Evolutionary conservation across 2,113 vertebrate genomes (phyloP).

Genomic region (human): GRCh38 chr7:91689001-91689500

Average conservation of each 20-base stretch:
- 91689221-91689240: not conserved
- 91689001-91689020: not conserved
- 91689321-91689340: not conserved
- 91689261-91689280: not conserved
- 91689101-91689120: not conserved
- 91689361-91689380: not conserved
- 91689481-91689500: too few species aligned
- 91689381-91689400: not conserved
- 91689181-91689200: not conserved
- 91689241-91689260: not conserved
- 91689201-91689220: not conserved
- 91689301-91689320: not conserved
- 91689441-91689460: too few species aligned
- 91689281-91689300: not conserved
- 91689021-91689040: not conserved
- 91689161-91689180: not conserved
- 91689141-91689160: conserved; percentile 5
- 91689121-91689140: conserved; percentile 14
- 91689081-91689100: not conserved
- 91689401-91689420: too few species aligned
- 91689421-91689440: too few species aligned
- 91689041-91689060: not conserved
- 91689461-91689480: too few species aligned
- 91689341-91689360: not conserved
- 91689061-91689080: conserved; percentile 16